These are phyloP conservation scores for Ornithoptera priamus DNA, from an alignment of 2,888 invertebrate species.

Conservation along the genomic window DNA sequence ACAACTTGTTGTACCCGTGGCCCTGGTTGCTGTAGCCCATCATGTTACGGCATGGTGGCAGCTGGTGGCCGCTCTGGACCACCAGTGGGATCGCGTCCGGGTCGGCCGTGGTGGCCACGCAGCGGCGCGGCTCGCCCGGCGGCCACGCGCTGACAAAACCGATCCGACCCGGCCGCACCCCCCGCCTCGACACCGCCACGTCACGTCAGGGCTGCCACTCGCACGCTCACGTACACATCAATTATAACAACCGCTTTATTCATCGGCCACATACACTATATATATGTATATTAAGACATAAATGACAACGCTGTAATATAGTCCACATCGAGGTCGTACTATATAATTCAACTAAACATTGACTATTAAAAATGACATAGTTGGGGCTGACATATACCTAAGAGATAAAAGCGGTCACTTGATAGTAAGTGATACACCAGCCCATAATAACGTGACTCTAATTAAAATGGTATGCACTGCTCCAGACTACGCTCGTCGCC, in stretches of 20 bases:
- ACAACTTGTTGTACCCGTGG: slow-evolving; percentile 90
- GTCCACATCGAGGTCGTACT: too few species aligned
- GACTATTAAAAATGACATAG: too few species aligned
- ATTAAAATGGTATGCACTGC: too few species aligned
- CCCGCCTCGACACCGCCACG: neutral
- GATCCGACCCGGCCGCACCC: slow-evolving; percentile 26
- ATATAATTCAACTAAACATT: too few species aligned
- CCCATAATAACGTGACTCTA: too few species aligned
- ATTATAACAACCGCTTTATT: neutral
- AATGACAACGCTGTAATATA: neutral
- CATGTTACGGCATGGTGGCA: slow-evolving; percentile 83
- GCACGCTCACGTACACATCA: neutral
- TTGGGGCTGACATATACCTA: too few species aligned
- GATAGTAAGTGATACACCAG: too few species aligned
- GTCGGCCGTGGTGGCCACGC: slow-evolving; percentile 70
- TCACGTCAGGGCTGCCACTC: slow-evolving; percentile 12
- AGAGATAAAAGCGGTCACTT: too few species aligned
- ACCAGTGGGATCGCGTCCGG: slow-evolving; percentile 76
- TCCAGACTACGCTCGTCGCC: too few species aligned
- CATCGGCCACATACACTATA: neutral
- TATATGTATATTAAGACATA: neutral
- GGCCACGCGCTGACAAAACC: slow-evolving; percentile 53
- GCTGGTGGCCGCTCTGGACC: slow-evolving; percentile 74
- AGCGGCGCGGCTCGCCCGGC: slow-evolving; percentile 51
- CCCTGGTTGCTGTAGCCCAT: slow-evolving; percentile 88